Conservation (phyloP, 2,797 vertebrate species). For the Triplophysa bombifrons region DNA sequence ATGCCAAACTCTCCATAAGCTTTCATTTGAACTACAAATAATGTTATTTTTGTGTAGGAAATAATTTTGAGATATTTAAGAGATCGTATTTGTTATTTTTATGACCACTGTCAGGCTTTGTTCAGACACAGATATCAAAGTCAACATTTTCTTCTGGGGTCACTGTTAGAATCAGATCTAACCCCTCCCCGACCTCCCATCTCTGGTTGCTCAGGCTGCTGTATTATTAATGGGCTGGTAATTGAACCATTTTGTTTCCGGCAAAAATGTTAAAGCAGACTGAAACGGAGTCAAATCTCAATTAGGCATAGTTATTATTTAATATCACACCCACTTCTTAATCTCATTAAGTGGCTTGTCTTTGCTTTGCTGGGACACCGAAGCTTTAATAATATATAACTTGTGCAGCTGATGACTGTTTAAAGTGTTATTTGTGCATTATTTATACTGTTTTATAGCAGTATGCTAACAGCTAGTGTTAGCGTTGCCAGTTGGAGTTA, state of each 20-base stretch:
- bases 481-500: background rate
- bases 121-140: background rate
- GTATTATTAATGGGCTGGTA: constrained; percentile 70
- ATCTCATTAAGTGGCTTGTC: constrained; percentile 67
- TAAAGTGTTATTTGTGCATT: constrained; percentile 19
- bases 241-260: constrained; percentile 64
- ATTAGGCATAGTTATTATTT: constrained; percentile 71
- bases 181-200: constrained; percentile 4
- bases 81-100: too few species aligned
- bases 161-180: background rate
- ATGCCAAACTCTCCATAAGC: too few species aligned
- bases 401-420: constrained; percentile 15
- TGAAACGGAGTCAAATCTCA: constrained; percentile 68
- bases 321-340: constrained; percentile 64
- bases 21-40: too few species aligned
- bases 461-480: background rate
- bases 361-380: constrained; percentile 49
- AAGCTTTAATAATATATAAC: constrained; percentile 70
- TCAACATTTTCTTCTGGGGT: background rate
- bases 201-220: constrained; percentile 50
- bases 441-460: constrained; percentile 15
- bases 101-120: background rate
- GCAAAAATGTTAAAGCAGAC: constrained; percentile 60
- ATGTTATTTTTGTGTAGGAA: too few species aligned
- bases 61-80: too few species aligned